Evolutionary conservation across 1,140 invertebrate genomes (phyloP).

Genomic region (Pomacea maculata): DNA sequence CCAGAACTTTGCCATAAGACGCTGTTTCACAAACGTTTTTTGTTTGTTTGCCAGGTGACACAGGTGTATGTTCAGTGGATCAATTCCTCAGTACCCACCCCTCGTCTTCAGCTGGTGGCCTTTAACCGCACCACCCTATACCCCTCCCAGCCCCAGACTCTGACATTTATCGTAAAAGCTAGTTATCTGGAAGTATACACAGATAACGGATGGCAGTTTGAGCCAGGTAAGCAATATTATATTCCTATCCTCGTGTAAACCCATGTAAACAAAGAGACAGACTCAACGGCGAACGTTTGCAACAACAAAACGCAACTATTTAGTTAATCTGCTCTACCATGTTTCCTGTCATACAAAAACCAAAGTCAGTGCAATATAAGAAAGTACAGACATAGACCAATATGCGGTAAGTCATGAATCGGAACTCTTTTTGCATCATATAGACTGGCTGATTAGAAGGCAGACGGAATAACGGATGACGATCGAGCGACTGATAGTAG

Average conservation of each 20-base stretch:
- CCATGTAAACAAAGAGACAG: not conserved
- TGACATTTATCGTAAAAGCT: conserved; percentile 37
- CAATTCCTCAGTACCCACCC: conserved; percentile 47
- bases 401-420: not conserved
- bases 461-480: not conserved
- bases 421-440: not conserved
- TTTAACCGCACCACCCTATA: conserved; percentile 41
- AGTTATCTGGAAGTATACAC: conserved; percentile 56
- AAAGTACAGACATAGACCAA: not conserved
- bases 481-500: not conserved
- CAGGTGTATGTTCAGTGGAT: conserved; percentile 59
- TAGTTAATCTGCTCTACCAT: not conserved
- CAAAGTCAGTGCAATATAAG: not conserved
- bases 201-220: conserved; percentile 49
- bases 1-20: too few species aligned
- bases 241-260: not conserved
- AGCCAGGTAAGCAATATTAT: conserved; percentile 43
- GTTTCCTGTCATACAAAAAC: not conserved
- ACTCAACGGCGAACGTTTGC: not conserved
- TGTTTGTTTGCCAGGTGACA: conserved; percentile 41
- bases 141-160: conserved; percentile 6
- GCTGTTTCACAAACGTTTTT: too few species aligned
- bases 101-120: conserved; percentile 51
- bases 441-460: not conserved
- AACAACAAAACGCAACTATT: not conserved